Percentiles rank a stretch among this genome's conserved stretches.
Conservation (phyloP, 2,888 invertebrate genomes). For the Laspeyria flexula region DNA sequence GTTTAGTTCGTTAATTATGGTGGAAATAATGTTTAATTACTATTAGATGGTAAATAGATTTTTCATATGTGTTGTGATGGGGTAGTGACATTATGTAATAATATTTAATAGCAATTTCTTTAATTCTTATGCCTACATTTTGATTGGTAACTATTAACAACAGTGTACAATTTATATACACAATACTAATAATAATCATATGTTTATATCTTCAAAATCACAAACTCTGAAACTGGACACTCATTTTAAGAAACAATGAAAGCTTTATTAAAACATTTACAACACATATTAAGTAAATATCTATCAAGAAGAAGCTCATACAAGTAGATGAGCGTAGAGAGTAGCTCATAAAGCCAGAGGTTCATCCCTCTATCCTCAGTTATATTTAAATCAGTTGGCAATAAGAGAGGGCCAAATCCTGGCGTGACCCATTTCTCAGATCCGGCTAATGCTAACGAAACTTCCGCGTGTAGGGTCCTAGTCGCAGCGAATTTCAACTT, state of each 20-base stretch:
- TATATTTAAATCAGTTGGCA: slow-evolving; percentile 82
- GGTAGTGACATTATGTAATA: no score
- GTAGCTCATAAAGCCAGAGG: slow-evolving; percentile 40
- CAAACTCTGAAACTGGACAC: no score
- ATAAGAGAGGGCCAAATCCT: slow-evolving; percentile 76
- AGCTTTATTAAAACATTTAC: not conserved
- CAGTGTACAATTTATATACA: no score
- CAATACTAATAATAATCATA: no score
- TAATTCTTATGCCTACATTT: no score
- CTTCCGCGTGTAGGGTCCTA: slow-evolving; percentile 52
- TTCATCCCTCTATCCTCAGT: slow-evolving; percentile 61
- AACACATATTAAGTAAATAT: not conserved
- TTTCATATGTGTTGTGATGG: no score
- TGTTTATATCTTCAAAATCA: no score
- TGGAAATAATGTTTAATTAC: no score
- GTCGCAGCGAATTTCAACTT: slow-evolving; percentile 50
- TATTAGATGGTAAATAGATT: no score
- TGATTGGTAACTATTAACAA: no score
- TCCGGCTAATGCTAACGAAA: slow-evolving; percentile 73
- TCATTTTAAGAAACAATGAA: no score
- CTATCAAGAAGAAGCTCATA: slow-evolving; percentile 15
- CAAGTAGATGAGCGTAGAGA: slow-evolving; percentile 17
- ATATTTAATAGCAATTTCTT: no score
- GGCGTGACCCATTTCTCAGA: slow-evolving; percentile 82
- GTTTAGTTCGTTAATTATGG: not conserved